phyloP scores from a whole-genome alignment of 2,797 vertebrate species.

The Allochrocebus solatus region DNA sequence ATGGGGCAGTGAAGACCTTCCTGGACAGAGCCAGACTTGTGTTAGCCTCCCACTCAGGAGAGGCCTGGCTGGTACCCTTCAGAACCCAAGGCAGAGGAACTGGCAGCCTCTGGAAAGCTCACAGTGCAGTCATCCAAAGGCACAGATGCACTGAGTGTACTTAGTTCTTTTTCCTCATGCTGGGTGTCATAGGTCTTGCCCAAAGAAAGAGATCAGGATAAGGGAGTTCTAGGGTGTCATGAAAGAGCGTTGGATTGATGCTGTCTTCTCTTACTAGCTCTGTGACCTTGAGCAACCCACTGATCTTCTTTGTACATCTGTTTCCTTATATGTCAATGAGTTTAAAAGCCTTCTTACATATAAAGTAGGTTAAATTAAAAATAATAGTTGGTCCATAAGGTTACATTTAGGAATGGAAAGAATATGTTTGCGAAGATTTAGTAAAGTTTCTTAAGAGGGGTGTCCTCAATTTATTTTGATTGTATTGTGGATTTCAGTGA shows the following conservation, averaged over 20 bases:
- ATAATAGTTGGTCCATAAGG: not conserved
- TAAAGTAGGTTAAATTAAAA: not conserved
- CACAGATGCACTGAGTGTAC: not conserved
- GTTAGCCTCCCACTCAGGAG: not conserved
- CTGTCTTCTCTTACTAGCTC: not conserved
- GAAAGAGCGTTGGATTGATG: not conserved
- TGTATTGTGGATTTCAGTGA: not conserved
- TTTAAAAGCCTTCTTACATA: not conserved
- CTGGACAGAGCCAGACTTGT: not conserved
- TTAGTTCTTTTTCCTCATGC: not conserved
- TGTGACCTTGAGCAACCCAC: not conserved
- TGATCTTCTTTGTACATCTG: not conserved
- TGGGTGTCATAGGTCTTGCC: not conserved
- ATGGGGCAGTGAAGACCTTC: not conserved
- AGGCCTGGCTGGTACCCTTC: not conserved
- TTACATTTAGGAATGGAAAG: not conserved
- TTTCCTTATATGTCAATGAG: not conserved
- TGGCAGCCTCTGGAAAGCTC: not conserved
- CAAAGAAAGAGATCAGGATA: not conserved
- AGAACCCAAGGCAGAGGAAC: not conserved
- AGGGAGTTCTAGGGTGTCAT: not conserved
- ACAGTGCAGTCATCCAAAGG: not conserved
- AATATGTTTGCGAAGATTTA: not conserved
- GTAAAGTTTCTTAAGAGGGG: not conserved
- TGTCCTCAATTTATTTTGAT: not conserved